phyloP scores from a whole-genome alignment of 2,113 vertebrate genomes.

The Zapus hudsonius region DNA sequence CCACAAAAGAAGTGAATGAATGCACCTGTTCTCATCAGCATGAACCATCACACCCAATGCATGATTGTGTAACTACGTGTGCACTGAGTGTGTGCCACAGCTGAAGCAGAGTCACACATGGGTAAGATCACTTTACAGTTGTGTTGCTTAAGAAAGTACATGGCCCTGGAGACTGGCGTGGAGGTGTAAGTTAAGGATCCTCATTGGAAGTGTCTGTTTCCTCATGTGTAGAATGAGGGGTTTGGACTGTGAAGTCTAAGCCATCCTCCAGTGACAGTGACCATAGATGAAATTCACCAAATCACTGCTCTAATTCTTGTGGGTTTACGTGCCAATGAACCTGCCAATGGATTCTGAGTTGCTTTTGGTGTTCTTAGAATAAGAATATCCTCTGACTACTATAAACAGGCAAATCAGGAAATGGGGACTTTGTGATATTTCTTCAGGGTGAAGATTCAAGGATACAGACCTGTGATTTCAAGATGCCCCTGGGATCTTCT shows the following conservation, averaged over 20 bases:
- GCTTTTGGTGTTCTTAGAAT: slow-evolving; percentile 3
- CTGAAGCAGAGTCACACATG: background rate
- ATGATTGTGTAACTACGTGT: background rate
- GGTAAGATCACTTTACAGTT: background rate
- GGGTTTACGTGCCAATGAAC: background rate
- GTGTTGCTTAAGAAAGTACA: background rate
- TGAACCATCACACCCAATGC: too few species aligned
- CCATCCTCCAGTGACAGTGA: background rate
- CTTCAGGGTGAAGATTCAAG: background rate
- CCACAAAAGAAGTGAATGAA: background rate
- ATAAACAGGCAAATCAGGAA: background rate
- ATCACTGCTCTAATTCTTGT: background rate
- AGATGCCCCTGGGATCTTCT: background rate
- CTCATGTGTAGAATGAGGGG: background rate
- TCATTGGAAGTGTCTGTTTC: background rate
- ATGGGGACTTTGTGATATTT: background rate
- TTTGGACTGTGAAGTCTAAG: background rate
- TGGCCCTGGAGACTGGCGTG: background rate
- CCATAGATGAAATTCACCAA: background rate
- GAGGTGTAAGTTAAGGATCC: background rate
- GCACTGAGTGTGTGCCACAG: background rate
- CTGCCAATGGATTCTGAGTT: background rate
- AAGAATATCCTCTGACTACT: background rate
- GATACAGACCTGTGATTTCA: background rate
- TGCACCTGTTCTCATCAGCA: background rate